These are phyloP conservation scores for Chromobotia macracanthus DNA, from an alignment of 2,797 vertebrate species.

Conservation along the genomic window DNA sequence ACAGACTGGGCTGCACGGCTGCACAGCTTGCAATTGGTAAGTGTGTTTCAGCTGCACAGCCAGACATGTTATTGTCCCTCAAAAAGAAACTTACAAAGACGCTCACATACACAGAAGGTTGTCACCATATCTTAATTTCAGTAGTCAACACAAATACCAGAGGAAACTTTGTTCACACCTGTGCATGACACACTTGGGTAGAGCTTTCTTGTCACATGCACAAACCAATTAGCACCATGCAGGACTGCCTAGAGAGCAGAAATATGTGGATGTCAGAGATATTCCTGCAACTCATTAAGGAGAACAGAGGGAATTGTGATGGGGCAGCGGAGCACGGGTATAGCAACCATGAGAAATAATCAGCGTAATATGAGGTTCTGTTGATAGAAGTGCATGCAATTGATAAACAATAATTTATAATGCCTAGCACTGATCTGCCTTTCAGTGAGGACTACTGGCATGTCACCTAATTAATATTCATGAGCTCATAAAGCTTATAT, in stretches of 20 bases:
- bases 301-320: too few species aligned
- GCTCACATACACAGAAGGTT: neutral
- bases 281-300: neutral
- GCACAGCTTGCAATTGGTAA: conserved; percentile 90
- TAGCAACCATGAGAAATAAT: too few species aligned
- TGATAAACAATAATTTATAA: neutral
- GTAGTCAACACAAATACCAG: neutral
- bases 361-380: too few species aligned
- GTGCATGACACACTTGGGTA: neutral
- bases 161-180: neutral
- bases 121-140: neutral
- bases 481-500: neutral
- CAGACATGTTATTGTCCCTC: neutral
- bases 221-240: neutral
- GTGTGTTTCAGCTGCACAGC: conserved; percentile 1
- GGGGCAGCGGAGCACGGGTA: too few species aligned
- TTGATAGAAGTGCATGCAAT: too few species aligned
- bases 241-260: neutral
- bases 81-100: neutral
- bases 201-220: too few species aligned
- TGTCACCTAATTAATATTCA: neutral
- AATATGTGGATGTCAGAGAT: neutral
- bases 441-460: neutral
- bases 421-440: neutral
- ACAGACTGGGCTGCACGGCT: conserved; percentile 86